Evolutionary conservation across 2,888 invertebrate species (phyloP).

Genomic region (Mermis nigrescens): DNA sequence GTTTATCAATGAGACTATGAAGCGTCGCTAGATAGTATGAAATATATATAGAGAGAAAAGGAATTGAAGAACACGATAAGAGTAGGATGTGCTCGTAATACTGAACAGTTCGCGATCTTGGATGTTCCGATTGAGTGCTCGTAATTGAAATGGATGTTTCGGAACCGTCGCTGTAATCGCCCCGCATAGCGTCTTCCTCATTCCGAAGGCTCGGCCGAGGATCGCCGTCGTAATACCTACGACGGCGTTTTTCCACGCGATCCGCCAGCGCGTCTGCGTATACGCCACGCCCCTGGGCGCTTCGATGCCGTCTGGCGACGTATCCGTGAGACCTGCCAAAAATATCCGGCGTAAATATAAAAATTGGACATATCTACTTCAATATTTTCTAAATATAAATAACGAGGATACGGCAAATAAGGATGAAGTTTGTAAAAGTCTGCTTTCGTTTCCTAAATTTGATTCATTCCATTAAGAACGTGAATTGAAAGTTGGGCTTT

Average conservation of each 20-base stretch:
- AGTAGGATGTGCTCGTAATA: too few species aligned
- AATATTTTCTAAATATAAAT: too few species aligned
- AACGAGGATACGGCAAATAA: too few species aligned
- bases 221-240: background rate
- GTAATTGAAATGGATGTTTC: constrained; percentile 12
- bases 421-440: too few species aligned
- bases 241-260: background rate
- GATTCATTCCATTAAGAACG: too few species aligned
- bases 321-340: constrained; percentile 1
- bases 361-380: too few species aligned
- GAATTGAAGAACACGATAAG: background rate
- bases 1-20: too few species aligned
- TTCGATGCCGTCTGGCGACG: constrained; percentile 1
- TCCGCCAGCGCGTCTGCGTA: background rate
- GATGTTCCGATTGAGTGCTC: constrained; percentile 11
- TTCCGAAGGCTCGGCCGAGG: background rate
- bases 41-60: too few species aligned
- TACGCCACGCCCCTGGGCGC: background rate
- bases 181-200: background rate
- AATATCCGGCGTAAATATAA: background rate
- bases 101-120: constrained; percentile 3
- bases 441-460: too few species aligned
- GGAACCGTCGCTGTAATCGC: constrained; percentile 11
- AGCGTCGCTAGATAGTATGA: too few species aligned
- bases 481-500: too few species aligned